These are phyloP conservation scores for Bruchidius siliquastri DNA, from an alignment of 2,888 invertebrate genomes.

Conservation along the genomic window DNA sequence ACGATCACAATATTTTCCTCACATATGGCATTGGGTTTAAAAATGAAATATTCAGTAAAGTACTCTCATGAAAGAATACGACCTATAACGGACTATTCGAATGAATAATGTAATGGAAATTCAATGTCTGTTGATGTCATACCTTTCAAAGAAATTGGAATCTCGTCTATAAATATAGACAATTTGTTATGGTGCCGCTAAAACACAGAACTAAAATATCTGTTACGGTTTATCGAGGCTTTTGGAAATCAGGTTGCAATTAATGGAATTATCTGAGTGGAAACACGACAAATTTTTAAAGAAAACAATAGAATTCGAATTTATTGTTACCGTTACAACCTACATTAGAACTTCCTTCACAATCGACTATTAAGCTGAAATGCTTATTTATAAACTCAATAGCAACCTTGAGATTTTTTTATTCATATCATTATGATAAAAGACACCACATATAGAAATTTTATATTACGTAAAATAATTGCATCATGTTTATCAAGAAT, in stretches of 20 bases:
- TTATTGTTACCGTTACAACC: not conserved
- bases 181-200: not conserved
- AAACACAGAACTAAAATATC: not conserved
- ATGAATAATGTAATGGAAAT: not conserved
- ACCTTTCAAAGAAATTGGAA: not conserved
- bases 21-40: too few relatives aligned
- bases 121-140: not conserved
- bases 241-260: not conserved
- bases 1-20: too few relatives aligned
- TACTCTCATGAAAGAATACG: too few relatives aligned
- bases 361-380: not conserved
- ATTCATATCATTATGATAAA: not conserved
- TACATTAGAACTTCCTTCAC: not conserved
- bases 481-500: not conserved
- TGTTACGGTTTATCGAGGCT: not conserved
- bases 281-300: not conserved
- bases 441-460: not conserved
- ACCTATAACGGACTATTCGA: too few relatives aligned
- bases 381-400: not conserved
- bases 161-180: not conserved
- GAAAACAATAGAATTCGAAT: not conserved
- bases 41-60: too few relatives aligned
- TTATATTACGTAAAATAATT: not conserved
- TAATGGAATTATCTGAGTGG: not conserved
- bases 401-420: not conserved